Evolutionary conservation across 2,888 invertebrate species (phyloP).

Genomic region (Drosophila multiciliata): DNA sequence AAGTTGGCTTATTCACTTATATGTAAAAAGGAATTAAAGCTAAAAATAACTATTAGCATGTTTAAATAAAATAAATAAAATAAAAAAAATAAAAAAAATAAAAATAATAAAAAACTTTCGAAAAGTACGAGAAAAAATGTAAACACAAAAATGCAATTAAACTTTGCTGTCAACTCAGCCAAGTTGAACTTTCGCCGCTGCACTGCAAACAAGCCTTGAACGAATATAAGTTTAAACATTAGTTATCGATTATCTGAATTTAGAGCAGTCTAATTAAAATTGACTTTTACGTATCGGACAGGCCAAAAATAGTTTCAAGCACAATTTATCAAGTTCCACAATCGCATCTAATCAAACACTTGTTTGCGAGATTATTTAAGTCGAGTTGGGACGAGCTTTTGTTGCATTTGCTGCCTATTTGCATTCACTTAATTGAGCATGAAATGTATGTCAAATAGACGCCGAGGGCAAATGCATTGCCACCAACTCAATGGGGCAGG

Average conservation of each 20-base stretch:
- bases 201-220: background rate
- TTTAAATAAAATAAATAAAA: background rate
- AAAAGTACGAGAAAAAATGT: background rate
- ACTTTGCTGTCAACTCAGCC: slow-evolving; percentile 5
- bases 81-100: too few species aligned
- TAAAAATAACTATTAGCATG: background rate
- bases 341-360: slow-evolving; percentile 13
- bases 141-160: slow-evolving; percentile 3
- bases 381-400: slow-evolving; percentile 5
- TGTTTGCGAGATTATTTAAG: slow-evolving; percentile 13
- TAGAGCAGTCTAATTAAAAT: slow-evolving; percentile 2
- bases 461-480: background rate
- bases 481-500: background rate
- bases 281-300: background rate
- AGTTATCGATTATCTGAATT: slow-evolving; percentile 5
- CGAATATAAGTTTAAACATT: background rate
- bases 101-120: background rate
- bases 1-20: background rate
- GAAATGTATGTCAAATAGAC: slow-evolving; percentile 46
- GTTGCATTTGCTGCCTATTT: slow-evolving; percentile 34
- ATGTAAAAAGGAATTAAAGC: background rate
- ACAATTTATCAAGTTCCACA: slow-evolving; percentile 4
- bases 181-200: background rate
- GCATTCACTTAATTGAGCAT: slow-evolving; percentile 52
- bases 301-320: slow-evolving; percentile 12